Conservation (phyloP, 2,888 invertebrate species). For the Liopterus haemorrhoidalis region DNA sequence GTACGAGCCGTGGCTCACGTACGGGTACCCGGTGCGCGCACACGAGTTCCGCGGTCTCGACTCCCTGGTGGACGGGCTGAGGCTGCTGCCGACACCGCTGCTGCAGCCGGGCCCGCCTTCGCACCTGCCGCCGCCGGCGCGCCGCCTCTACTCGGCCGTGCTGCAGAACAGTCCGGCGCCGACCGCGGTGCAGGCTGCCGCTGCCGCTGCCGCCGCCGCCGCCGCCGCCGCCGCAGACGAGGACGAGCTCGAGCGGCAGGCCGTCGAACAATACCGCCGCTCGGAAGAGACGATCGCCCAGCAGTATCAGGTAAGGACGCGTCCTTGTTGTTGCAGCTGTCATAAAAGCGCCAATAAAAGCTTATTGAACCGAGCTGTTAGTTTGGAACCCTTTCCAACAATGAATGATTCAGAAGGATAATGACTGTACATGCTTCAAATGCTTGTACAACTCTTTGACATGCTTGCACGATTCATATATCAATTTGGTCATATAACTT, state of each 20-base stretch:
- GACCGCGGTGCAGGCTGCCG: neutral
- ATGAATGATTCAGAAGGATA: no score
- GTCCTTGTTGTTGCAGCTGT: no score
- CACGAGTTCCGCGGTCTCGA: constrained; percentile 6
- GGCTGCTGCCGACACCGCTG: neutral
- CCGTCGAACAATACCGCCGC: constrained; percentile 56
- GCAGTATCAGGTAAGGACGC: no score
- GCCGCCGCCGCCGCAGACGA: constrained; percentile 9
- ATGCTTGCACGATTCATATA: no score
- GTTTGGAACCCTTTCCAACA: no score
- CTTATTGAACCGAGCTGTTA: no score
- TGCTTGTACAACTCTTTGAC: no score
- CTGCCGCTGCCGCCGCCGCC: constrained; percentile 5
- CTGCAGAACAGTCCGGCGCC: constrained; percentile 38
- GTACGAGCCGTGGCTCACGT: constrained; percentile 9
- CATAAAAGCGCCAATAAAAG: no score
- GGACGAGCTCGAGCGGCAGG: constrained; percentile 56
- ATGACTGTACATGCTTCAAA: no score
- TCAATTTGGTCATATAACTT: no score
- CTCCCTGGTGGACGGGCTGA: neutral
- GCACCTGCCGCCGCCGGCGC: constrained; percentile 15
- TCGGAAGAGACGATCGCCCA: constrained; percentile 53
- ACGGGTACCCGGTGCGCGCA: constrained; percentile 9
- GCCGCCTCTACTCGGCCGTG: constrained; percentile 43
- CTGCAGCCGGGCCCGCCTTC: constrained; percentile 37